Evolutionary conservation across 2,113 vertebrate species (phyloP).

Genomic region (Takifugu flavidus): DNA sequence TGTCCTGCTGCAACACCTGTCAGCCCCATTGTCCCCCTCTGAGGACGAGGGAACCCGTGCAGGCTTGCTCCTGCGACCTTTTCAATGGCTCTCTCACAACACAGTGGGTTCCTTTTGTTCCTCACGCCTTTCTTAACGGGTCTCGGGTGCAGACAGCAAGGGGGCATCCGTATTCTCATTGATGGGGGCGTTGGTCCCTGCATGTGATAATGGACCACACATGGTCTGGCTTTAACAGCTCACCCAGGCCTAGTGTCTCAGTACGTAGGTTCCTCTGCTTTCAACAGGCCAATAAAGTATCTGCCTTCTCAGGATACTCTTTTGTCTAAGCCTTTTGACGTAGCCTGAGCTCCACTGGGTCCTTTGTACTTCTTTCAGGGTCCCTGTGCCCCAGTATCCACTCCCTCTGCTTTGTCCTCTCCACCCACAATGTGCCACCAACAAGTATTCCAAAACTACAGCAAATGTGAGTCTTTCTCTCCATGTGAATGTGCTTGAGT

Average conservation of each 20-base stretch:
- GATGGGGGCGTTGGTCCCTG: slow-evolving; percentile 52
- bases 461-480: slow-evolving; percentile 58
- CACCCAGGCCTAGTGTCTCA: slow-evolving; percentile 36
- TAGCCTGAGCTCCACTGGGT: slow-evolving; percentile 37
- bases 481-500: slow-evolving; percentile 46
- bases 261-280: slow-evolving; percentile 51
- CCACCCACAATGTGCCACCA: slow-evolving; percentile 65
- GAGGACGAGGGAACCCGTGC: slow-evolving; percentile 45
- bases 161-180: slow-evolving; percentile 60
- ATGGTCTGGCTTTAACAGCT: slow-evolving; percentile 58
- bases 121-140: slow-evolving; percentile 50
- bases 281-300: slow-evolving; percentile 29
- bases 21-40: slow-evolving; percentile 51
- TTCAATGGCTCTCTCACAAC: slow-evolving; percentile 42
- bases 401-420: slow-evolving; percentile 63
- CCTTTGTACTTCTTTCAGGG: slow-evolving; percentile 64
- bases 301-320: slow-evolving; percentile 45
- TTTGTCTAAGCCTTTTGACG: slow-evolving; percentile 68
- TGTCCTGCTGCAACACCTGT: slow-evolving; percentile 60
- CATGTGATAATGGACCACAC: slow-evolving; percentile 77
- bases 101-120: slow-evolving; percentile 53
- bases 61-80: slow-evolving; percentile 43
- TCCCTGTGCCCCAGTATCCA: slow-evolving; percentile 36
- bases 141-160: slow-evolving; percentile 51
- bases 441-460: slow-evolving; percentile 68